Percentiles rank a stretch among this genome's conserved stretches.
phyloP scores from a whole-genome alignment of 1,140 invertebrate species.

The Pentalonia nigronervosa region DNA sequence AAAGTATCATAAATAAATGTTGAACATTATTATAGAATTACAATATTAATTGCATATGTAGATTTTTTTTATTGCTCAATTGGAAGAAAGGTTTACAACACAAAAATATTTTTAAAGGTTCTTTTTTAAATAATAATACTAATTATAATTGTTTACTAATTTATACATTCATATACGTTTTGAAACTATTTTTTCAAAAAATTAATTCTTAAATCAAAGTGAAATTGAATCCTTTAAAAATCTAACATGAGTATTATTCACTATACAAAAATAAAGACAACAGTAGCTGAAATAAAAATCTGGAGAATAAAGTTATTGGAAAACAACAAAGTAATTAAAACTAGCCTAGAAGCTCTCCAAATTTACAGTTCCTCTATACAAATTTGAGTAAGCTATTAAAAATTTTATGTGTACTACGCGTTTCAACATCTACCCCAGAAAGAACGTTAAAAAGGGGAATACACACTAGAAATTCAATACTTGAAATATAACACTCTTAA shows the following conservation, averaged over 20 bases:
- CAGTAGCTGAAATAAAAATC: neutral
- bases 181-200: neutral
- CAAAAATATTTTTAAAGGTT: no score
- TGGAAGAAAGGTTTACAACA: no score
- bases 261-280: neutral
- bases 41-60: no score
- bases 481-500: no score
- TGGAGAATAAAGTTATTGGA: neutral
- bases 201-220: neutral
- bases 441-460: neutral
- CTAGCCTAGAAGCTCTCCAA: neutral
- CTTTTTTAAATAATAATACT: no score
- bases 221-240: conserved; percentile 5
- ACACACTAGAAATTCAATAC: no score
- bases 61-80: no score
- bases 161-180: neutral
- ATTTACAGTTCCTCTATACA: neutral
- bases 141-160: no score
- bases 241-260: neutral
- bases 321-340: neutral
- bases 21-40: no score
- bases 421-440: no score
- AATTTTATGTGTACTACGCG: conserved; percentile 1
- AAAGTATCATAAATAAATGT: no score
- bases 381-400: neutral